These are phyloP conservation scores for Bombus superbus DNA, from an alignment of 1,140 invertebrate species.

Conservation along the genomic window DNA sequence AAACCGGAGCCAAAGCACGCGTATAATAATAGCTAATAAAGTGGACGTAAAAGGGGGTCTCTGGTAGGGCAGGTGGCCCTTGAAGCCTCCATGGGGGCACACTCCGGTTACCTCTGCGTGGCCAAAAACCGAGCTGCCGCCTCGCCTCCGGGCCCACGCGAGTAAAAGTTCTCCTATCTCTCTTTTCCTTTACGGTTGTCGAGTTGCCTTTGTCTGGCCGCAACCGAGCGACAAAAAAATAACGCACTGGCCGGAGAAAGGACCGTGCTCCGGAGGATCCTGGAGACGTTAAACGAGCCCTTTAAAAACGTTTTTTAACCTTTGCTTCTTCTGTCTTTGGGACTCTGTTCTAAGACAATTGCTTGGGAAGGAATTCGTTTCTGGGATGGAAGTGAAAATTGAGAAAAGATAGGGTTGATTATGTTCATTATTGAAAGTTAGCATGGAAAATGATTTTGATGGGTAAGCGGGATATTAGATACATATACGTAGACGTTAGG, in stretches of 20 bases:
- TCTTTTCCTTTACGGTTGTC: conserved; percentile 18
- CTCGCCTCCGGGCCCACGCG: conserved; percentile 71
- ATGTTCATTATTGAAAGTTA: no score
- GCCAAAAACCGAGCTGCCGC: conserved; percentile 68
- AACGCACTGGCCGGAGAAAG: conserved; percentile 59
- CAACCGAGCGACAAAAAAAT: conserved; percentile 73
- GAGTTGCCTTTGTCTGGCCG: conserved; percentile 71
- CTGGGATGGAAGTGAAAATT: background rate
- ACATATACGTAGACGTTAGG: no score
- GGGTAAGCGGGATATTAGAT: no score
- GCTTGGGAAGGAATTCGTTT: background rate
- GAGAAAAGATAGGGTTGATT: background rate
- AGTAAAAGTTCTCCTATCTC: conserved; percentile 46
- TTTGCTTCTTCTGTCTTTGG: background rate
- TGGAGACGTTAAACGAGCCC: conserved; percentile 65
- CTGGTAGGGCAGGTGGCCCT: conserved; percentile 76
- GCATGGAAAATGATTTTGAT: no score
- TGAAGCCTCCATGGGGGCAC: conserved; percentile 66
- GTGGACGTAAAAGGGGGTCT: conserved; percentile 73
- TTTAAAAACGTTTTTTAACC: conserved; percentile 49
- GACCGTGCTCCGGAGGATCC: conserved; percentile 58
- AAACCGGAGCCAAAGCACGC: conserved; percentile 71
- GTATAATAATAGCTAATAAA: conserved; percentile 83
- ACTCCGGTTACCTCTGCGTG: conserved; percentile 69
- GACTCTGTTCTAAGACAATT: background rate